Evolutionary conservation across 2,888 invertebrate genomes (phyloP), one percentile per base, ranked within the genome.

Genomic region (Drosophila subsilvestris): DNA sequence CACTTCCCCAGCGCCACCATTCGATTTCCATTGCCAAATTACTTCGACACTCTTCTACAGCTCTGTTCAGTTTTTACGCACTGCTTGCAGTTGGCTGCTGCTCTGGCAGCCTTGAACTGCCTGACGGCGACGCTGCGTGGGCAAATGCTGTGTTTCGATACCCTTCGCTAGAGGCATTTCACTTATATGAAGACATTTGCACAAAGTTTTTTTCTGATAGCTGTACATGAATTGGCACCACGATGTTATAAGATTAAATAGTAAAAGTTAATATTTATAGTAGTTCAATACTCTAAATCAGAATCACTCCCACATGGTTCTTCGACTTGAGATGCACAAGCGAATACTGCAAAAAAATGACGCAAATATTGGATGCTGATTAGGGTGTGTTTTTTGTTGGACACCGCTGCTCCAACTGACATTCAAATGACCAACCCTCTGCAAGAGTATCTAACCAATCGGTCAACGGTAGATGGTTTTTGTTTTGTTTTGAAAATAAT

Each of bases 71-170:
- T 12, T 37, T 37, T 10, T 42, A 53, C 53, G 53, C 53, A 53
- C 42, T 53, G 53, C 53, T 53, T 53, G 53, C 53, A 53, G 42
- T 53, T 53, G 20, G 22, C 12, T 42, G 25, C 27, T 27, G 37
- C 37, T 37, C n/a, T 7, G 37, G 2, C 37, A 56, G 55, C 55
- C 55, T 56, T 56, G 55, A 56, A 56, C 55, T 56, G 45, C 14
- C 37, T 14, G 37, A 7, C 37, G 27, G 9, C 27, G n/a, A 37
- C 37, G 44, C 25, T 44, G 54, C 48, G 62, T 62, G 55, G 54
- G 54, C 47, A 32, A n/a, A 25, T 25, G 9, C 45, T 25, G 2
- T 9, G 3, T 27, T n/a, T 51, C 12, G 37, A 37, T 37, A 37
- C 37, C 6, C 37, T 37, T n/a, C 2, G n/a, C 37, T 14, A 1